Conservation (phyloP, 1,140 invertebrate genomes). For the Halesus radiatus region DNA sequence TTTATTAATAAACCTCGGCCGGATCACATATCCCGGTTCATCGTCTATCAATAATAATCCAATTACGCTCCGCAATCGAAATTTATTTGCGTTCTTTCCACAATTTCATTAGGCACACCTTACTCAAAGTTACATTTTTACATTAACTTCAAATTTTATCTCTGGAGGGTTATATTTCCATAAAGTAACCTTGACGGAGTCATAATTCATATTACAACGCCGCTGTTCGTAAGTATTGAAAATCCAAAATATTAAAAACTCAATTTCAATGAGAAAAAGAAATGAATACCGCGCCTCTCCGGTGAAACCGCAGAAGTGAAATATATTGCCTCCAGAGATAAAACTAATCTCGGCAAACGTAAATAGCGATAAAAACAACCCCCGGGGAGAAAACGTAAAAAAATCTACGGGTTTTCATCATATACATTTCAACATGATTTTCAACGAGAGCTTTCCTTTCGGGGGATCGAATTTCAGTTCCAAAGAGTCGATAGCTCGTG, state of each 20-base stretch:
- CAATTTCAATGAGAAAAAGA: not conserved
- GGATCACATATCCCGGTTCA: too few species aligned
- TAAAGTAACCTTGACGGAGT: too few species aligned
- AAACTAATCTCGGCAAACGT: slow-evolving; percentile 33
- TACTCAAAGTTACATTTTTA: too few species aligned
- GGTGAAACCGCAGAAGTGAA: slow-evolving; percentile 28
- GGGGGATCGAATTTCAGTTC: slow-evolving; percentile 30
- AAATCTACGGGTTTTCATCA: slow-evolving; percentile 3
- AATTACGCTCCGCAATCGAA: too few species aligned
- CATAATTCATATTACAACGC: too few species aligned
- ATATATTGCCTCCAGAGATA: slow-evolving; percentile 37
- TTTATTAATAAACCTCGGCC: too few species aligned
- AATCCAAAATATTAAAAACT: slow-evolving; percentile 20
- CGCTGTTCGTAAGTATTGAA: not conserved
- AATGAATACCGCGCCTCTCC: slow-evolving; percentile 1
- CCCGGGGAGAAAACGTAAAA: slow-evolving; percentile 14
- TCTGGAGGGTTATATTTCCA: too few species aligned
- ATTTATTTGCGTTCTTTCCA: not conserved
- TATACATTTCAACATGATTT: slow-evolving; percentile 25
- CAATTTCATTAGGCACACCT: too few species aligned
- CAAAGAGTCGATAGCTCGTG: slow-evolving; percentile 40
- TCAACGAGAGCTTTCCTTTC: slow-evolving; percentile 12
- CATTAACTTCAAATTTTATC: too few species aligned
- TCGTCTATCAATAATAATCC: too few species aligned
- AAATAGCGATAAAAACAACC: slow-evolving; percentile 39